Evolutionary conservation across 2,797 vertebrate genomes (phyloP).

Genomic region (Anabas testudineus): DNA sequence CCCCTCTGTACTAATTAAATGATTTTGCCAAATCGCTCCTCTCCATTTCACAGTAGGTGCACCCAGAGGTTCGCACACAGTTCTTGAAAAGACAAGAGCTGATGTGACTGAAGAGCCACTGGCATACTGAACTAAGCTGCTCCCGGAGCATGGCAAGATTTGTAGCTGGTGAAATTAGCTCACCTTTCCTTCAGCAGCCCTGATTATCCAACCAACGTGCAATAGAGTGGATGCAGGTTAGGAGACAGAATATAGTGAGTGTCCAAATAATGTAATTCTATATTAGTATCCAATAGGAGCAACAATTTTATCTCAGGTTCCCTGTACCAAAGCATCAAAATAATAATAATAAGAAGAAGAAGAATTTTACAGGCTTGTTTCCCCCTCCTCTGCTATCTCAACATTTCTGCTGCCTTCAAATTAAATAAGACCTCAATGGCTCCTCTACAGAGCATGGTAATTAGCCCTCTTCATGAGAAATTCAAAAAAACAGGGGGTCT

Average conservation of each 20-base stretch:
- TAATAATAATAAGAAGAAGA: conserved; percentile 71
- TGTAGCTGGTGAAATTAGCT: conserved; percentile 14
- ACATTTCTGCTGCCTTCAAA: conserved; percentile 71
- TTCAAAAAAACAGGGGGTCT: conserved; percentile 59
- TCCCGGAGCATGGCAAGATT: neutral
- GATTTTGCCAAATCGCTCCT: conserved; percentile 63
- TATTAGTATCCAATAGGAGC: conserved; percentile 63
- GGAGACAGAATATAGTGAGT: conserved; percentile 21
- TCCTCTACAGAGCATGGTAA: conserved; percentile 82
- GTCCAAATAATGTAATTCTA: conserved; percentile 61
- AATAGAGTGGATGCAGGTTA: conserved; percentile 30
- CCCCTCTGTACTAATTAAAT: conserved; percentile 70
- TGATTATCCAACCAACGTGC: conserved; percentile 17
- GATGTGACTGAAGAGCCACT: conserved; percentile 53
- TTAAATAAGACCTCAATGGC: conserved; percentile 83
- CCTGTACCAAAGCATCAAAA: conserved; percentile 59
- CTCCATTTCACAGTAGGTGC: conserved; percentile 62
- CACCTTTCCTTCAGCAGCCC: conserved; percentile 3
- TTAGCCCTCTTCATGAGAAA: conserved; percentile 80
- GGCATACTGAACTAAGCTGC: conserved; percentile 34
- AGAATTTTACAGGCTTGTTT: conserved; percentile 72
- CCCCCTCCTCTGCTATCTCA: conserved; percentile 55
- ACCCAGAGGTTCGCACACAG: conserved; percentile 27
- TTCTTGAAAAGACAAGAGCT: conserved; percentile 41
- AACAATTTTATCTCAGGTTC: conserved; percentile 75